Conservation (phyloP, 2,888 invertebrate species). For the Sphaerophoria rueppellii region DNA sequence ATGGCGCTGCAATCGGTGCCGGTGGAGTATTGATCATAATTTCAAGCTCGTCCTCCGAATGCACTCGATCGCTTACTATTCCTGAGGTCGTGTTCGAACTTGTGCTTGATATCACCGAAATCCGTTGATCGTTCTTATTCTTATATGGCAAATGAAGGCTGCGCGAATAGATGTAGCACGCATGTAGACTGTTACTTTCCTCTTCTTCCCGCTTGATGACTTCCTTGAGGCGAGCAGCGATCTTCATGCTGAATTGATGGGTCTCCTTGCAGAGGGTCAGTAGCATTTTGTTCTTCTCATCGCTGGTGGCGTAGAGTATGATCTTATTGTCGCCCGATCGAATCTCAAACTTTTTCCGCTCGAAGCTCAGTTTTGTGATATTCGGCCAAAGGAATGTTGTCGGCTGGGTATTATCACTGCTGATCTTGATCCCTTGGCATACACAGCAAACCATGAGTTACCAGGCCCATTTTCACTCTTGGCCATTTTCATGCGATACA, state of each 20-base stretch:
- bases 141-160: slow-evolving; percentile 86
- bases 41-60: slow-evolving; percentile 96
- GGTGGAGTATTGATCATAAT: slow-evolving; percentile 92
- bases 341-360: slow-evolving; percentile 98
- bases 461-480: slow-evolving; percentile 90
- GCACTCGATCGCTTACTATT: slow-evolving; percentile 96
- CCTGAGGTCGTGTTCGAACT: slow-evolving; percentile 99
- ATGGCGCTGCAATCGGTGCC: slow-evolving; percentile 88
- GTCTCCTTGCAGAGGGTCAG: slow-evolving; percentile 94
- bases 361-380: slow-evolving; percentile 97
- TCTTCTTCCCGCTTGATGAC: slow-evolving; percentile 92
- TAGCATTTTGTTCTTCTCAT: slow-evolving; percentile 96
- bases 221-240: slow-evolving; percentile 92
- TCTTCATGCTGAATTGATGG: slow-evolving; percentile 97
- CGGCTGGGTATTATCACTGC: slow-evolving; percentile 88
- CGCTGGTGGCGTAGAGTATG: slow-evolving; percentile 94
- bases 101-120: slow-evolving; percentile 95
- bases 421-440: slow-evolving; percentile 96
- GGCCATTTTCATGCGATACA: slow-evolving; percentile 90
- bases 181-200: slow-evolving; percentile 87
- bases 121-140: slow-evolving; percentile 90
- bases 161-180: slow-evolving; percentile 89
- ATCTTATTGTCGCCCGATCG: slow-evolving; percentile 94
- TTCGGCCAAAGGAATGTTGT: slow-evolving; percentile 97
- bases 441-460: slow-evolving; percentile 94